phyloP scores from a whole-genome alignment of 2,113 vertebrate genomes.

The Ptyas mucosa region DNA sequence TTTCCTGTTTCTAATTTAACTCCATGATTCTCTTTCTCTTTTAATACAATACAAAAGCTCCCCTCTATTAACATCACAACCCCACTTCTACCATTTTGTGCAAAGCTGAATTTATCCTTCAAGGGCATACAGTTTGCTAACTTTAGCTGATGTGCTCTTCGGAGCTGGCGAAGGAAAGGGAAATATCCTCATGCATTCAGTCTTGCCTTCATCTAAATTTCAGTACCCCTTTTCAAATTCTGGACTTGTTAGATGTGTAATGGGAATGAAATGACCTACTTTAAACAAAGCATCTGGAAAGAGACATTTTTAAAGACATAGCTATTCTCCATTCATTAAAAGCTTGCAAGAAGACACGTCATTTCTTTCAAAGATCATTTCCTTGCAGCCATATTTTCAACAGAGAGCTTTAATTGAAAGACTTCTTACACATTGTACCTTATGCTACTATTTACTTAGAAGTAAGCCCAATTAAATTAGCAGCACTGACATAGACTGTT shows the following conservation, averaged over 20 bases:
- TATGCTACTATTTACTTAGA: background rate
- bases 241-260: conserved; percentile 27
- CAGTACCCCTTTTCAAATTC: conserved; percentile 30
- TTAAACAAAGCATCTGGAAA: background rate
- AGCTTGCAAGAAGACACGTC: background rate
- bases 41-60: background rate
- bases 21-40: background rate
- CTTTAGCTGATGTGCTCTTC: background rate
- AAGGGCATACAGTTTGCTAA: background rate
- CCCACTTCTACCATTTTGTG: too few species aligned
- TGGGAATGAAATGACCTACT: conserved; percentile 52
- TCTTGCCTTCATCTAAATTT: conserved; percentile 38
- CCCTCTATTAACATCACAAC: background rate
- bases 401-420: background rate
- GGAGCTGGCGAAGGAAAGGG: background rate
- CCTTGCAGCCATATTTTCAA: background rate
- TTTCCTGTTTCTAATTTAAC: background rate
- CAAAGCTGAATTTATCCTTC: background rate
- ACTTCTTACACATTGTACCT: background rate
- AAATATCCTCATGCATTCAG: conserved; percentile 14
- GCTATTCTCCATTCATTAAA: rapidly evolving
- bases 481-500: background rate
- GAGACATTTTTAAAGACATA: conserved; percentile 26
- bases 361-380: background rate
- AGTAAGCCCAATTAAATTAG: background rate